phyloP scores from a whole-genome alignment of 2,113 vertebrate species.

The Corythaixoides concolor region DNA sequence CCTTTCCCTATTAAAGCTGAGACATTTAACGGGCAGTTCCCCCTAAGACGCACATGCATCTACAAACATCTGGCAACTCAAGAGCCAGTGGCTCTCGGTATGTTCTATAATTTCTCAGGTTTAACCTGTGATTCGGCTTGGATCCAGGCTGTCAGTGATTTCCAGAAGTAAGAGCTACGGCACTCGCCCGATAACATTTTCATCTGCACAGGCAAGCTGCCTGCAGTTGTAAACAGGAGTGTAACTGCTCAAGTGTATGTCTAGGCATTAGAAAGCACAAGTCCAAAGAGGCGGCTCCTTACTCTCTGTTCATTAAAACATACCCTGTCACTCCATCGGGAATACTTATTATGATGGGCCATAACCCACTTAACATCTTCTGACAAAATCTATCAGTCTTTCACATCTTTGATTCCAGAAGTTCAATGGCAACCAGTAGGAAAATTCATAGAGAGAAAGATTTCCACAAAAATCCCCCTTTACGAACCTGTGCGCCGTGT shows the following conservation, averaged over 20 bases:
- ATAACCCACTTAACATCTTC: conserved; percentile 11
- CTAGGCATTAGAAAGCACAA: not conserved
- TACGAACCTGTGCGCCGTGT: not conserved
- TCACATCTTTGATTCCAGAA: not conserved
- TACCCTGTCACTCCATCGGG: not conserved
- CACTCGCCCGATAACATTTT: not conserved
- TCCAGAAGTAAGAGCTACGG: not conserved
- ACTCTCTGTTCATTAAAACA: not conserved
- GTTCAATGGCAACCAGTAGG: not conserved
- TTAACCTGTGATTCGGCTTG: not conserved
- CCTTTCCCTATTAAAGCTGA: not conserved
- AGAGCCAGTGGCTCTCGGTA: not conserved
- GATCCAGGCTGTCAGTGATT: not conserved
- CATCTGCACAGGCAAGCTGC: not conserved
- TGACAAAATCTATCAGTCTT: conserved; percentile 22
- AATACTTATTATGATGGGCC: not conserved
- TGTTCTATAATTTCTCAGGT: not conserved
- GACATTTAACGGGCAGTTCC: not conserved
- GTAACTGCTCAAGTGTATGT: not conserved
- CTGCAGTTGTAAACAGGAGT: not conserved
- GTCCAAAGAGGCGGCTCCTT: not conserved
- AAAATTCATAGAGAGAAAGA: not conserved
- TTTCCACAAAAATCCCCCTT: not conserved
- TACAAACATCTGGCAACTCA: not conserved
- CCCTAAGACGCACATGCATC: not conserved